A percentile compares a stretch with the other conserved stretches of the same genome.
Evolutionary conservation across 53 echinoderm and acorn worm genomes (phyloP).

Genomic region (Crossaster papposus): DNA sequence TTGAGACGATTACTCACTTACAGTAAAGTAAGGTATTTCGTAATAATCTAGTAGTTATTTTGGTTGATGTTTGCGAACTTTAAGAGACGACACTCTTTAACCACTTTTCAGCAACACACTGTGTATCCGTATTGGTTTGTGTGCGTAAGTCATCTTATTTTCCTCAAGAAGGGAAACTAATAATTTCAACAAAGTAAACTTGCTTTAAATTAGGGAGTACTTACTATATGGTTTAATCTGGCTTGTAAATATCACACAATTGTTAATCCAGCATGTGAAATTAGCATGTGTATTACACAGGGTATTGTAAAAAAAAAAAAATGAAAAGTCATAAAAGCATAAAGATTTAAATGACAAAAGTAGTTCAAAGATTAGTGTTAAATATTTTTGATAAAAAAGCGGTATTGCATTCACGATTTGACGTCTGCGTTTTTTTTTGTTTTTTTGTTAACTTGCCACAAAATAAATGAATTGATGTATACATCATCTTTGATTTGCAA

Average conservation of each 20-base stretch:
- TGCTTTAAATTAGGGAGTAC: too few species aligned
- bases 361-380: not conserved
- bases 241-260: conserved; percentile 1
- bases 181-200: too few species aligned
- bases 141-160: too few species aligned
- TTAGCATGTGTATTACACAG: conserved; percentile 6
- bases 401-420: not conserved
- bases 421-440: not conserved
- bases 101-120: too few species aligned
- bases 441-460: conserved; percentile 35
- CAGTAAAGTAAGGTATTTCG: too few species aligned
- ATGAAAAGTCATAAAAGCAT: not conserved
- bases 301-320: not conserved
- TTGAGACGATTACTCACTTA: too few species aligned
- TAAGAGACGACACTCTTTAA: too few species aligned
- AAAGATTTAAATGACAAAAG: not conserved
- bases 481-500: conserved; percentile 11
- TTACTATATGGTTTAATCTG: not conserved
- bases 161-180: too few species aligned
- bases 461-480: conserved; percentile 26
- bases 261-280: not conserved
- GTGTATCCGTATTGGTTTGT: too few species aligned
- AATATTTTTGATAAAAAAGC: conserved; percentile 43
- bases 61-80: too few species aligned
- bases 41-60: too few species aligned